Evolutionary conservation across 1,140 invertebrate genomes (phyloP), one percentile per base, ranked within the genome.

Genomic region (Uloborus diversus): DNA sequence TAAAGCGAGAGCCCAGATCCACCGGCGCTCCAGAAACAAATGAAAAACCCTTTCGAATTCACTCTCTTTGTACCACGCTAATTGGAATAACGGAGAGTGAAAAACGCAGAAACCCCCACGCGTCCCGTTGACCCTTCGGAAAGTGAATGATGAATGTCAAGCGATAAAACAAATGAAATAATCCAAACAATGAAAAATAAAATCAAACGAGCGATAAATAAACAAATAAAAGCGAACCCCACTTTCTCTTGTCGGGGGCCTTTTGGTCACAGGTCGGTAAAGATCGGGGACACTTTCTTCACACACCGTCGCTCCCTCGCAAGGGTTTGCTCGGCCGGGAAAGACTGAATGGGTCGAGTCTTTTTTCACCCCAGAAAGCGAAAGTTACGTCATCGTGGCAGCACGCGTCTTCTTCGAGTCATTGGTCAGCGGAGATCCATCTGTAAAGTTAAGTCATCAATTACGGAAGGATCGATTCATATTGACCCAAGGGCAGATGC

Each of bases 201-300:
- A 42, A 42, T 17, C 9, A 17, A 42, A 42, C 37, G 37, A 42
- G 17, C 37, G 17, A 17, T 13, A 42, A 9, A 42, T 9, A 9
- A 42, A 42, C 9, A 9, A 9, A 17, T 42, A 42, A 42, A 42
- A 42, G 17, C 37, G 17, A 42, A 42, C 37, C 37, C 37, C 37
- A 42, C 37, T 42, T 42, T 42, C 37, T n/a, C n/a, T n/a, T 17
- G 37, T 42, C 37, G 37, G 37, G 37, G 17, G n/a, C n/a, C n/a
- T 17, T 42, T 42, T 42, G 37, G 59, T 62, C 59, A 62, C 59
- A 62, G 59, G 59, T 62, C 59, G 59, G 17, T 62, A n/a, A 13
- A 27, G 28, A 62, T 32, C 32, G 59, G 59, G 59, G 32, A 62
- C 59, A 62, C n/a, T 62, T 62, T 62, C 59, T 62, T 62, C 59